Evolutionary conservation across 2,113 vertebrate species (phyloP), one percentile per base, ranked within the genome.

Genomic region (Lepidothrix coronata): DNA sequence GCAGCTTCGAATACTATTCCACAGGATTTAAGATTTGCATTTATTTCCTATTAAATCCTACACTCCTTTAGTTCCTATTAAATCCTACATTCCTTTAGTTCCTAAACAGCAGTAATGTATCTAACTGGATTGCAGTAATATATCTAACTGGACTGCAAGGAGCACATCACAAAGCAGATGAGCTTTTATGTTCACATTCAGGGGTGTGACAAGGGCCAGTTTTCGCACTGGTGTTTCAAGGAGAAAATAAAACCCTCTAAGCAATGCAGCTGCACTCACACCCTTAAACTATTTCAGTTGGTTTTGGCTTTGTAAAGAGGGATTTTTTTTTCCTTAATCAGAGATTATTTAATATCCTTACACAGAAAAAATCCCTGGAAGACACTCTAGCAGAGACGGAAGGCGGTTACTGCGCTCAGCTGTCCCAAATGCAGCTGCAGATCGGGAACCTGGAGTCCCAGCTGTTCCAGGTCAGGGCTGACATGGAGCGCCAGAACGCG

Each of bases 311-410:
- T 66, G 46, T n/a, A 43, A 91, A 80, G 31, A 46, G n/a, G 13
- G 48, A 17, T 12, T 9, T 27, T 49, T 44, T 65, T 57, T 77
- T 9, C 28, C 37, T 61, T 77, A 77, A 35, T 66, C 73, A 61
- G 37, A 86, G 27, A 57, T 68, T 48, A 87, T 66, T 82, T 59
- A 41, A 75, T 61, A 12, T 92, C 59, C 44, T 49, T 28, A 41
- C 44, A 65, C 76, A 98, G 98, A 98, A 98, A 98, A 98, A 98
- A 37, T 98, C 98, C 9, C 97, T 98, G 85, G 98, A 98, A 94
- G 97, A 98, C 91, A 98, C 97, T 31, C 37, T 98, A n/a, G 94
- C 97, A 1, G 98, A 98, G 83, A 98, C 98, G 0, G 98, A 98
- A 55, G 92, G 96, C 11, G 97, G 97, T 86, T 98, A 98, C 95